Percentiles rank a stretch among this genome's conserved stretches.
Conservation (phyloP, 2,797 vertebrate genomes). For the Silurus lanzhouensis region DNA sequence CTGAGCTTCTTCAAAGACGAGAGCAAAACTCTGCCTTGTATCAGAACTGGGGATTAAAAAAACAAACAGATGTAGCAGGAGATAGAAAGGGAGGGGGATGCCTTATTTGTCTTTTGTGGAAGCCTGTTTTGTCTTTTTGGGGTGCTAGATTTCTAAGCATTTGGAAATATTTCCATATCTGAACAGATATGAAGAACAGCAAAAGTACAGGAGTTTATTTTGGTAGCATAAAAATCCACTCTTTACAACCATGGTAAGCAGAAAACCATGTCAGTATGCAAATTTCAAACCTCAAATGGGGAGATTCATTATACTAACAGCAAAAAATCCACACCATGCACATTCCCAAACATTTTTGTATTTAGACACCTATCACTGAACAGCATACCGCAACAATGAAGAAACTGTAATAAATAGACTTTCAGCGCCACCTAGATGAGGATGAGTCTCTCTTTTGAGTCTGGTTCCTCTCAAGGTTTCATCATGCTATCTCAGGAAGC, state of each 20-base stretch:
- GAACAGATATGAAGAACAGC: not conserved
- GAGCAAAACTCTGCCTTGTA: constrained; percentile 19
- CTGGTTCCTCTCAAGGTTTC: too few relatives aligned
- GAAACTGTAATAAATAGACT: too few relatives aligned
- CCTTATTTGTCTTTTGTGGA: not conserved
- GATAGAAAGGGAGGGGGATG: constrained; percentile 1
- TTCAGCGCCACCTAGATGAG: too few relatives aligned
- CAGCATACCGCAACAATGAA: too few relatives aligned
- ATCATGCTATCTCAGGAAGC: too few relatives aligned
- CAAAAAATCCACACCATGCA: not conserved
- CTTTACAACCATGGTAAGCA: not conserved
- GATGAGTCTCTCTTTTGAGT: too few relatives aligned
- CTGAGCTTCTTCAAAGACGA: constrained; percentile 36
- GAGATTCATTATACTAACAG: not conserved
- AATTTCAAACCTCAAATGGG: not conserved
- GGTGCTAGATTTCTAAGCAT: not conserved
- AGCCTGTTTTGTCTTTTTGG: not conserved
- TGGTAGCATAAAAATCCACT: not conserved
- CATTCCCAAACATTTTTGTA: too few relatives aligned
- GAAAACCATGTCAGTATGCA: not conserved
- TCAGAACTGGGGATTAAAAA: constrained; percentile 13
- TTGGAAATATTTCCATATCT: not conserved
- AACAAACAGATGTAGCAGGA: constrained; percentile 6
- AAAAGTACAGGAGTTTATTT: not conserved
- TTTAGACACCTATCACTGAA: too few relatives aligned